Percentiles rank a stretch among this genome's conserved stretches.
Evolutionary conservation across 2,797 vertebrate species (phyloP).

Genomic region (Galagoides demidoff): DNA sequence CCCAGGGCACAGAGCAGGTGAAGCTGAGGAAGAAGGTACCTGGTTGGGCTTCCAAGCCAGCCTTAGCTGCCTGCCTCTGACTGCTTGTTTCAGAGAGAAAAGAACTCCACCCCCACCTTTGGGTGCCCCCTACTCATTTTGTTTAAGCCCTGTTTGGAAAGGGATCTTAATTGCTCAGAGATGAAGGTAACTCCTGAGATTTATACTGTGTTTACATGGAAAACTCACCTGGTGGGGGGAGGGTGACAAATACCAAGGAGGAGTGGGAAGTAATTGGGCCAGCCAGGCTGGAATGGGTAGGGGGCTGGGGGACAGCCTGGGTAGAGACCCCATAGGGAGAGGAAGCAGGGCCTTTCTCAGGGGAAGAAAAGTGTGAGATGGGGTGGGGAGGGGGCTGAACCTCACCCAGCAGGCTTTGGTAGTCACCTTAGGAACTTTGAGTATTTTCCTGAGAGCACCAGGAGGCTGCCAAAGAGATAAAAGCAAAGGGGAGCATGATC

Average conservation of each 20-base stretch:
- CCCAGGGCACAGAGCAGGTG: not conserved
- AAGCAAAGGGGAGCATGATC: not conserved
- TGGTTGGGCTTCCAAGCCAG: no score
- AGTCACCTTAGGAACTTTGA: not conserved
- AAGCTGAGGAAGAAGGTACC: not conserved
- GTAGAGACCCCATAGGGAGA: not conserved
- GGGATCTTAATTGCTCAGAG: not conserved
- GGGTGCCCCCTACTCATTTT: not conserved
- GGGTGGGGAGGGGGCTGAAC: fast-evolving
- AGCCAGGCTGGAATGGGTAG: not conserved
- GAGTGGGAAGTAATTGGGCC: no score
- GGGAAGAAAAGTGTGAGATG: not conserved
- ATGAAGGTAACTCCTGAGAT: not conserved
- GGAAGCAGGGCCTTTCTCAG: no score
- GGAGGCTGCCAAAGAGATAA: not conserved
- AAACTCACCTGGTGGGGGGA: not conserved
- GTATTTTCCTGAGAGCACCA: not conserved
- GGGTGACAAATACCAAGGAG: not conserved
- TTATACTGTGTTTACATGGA: not conserved
- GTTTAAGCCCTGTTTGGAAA: not conserved
- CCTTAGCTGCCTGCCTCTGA: not conserved
- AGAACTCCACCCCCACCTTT: not conserved
- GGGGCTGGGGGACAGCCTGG: not conserved
- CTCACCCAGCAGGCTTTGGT: not conserved
- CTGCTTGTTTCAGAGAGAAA: not conserved